phyloP scores from a whole-genome alignment of 2,113 vertebrate species.

The Apteryx mantelli region DNA sequence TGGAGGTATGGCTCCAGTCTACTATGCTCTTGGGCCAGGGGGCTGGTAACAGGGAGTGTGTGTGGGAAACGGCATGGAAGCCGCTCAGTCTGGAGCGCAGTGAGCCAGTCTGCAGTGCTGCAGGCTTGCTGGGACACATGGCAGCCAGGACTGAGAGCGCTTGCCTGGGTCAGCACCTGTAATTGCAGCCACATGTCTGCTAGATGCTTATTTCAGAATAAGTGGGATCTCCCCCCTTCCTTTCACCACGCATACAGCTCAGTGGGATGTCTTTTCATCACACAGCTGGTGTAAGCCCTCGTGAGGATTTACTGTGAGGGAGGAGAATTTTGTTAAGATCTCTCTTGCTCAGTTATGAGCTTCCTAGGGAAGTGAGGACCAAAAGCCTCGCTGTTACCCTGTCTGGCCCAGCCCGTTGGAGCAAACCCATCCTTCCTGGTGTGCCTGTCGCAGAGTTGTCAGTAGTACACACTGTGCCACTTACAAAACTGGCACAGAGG shows the following conservation, averaged over 20 bases:
- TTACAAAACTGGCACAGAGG: not conserved
- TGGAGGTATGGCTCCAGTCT: not conserved
- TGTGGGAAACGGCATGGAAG: not conserved
- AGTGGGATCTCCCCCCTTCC: not conserved
- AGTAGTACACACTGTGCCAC: not conserved
- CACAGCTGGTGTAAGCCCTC: not conserved
- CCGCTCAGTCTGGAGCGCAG: fast-evolving
- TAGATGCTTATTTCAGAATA: not conserved
- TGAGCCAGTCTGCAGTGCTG: fast-evolving
- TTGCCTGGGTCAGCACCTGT: constrained; percentile 28
- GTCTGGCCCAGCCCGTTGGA: not conserved
- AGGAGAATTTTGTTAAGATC: not conserved
- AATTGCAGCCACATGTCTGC: constrained; percentile 28
- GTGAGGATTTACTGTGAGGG: not conserved
- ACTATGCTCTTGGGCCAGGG: not conserved
- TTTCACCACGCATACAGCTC: not conserved
- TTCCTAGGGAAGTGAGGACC: not conserved
- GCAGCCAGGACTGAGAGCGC: not conserved
- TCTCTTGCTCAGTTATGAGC: not conserved
- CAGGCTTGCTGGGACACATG: not conserved
- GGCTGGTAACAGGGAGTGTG: fast-evolving
- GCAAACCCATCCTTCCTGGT: not conserved
- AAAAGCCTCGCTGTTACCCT: not conserved
- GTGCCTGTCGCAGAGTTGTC: not conserved
- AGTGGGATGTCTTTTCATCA: not conserved